Conservation (phyloP, 1,140 invertebrate genomes). For the Ceratitis capitata region DNA sequence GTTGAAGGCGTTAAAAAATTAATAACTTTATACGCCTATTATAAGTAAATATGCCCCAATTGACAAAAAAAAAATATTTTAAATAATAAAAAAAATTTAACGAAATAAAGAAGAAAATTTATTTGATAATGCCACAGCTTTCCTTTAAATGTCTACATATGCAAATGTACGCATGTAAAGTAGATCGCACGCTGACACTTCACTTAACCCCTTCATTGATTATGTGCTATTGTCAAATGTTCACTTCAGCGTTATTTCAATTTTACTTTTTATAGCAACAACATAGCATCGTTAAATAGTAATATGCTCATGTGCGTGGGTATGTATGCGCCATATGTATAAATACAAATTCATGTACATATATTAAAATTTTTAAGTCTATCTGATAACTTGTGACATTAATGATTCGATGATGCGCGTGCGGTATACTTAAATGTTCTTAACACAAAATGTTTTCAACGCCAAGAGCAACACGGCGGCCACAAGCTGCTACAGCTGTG, state of each 20-base stretch:
- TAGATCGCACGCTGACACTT: neutral
- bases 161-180: no score
- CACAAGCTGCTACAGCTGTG: neutral
- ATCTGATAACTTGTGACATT: slow-evolving; percentile 28
- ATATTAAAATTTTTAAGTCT: neutral
- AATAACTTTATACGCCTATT: slow-evolving; percentile 16
- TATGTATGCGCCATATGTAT: no score
- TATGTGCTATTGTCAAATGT: neutral
- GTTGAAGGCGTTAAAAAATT: slow-evolving; percentile 24
- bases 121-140: neutral
- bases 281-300: neutral
- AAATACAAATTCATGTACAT: neutral
- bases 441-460: neutral
- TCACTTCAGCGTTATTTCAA: neutral
- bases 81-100: neutral
- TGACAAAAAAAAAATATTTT: neutral
- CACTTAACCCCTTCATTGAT: neutral
- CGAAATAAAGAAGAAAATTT: neutral
- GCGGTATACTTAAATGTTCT: neutral
- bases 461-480: neutral
- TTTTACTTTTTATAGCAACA: neutral
- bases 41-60: neutral
- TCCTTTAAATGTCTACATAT: neutral
- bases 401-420: neutral
- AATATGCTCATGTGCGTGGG: no score